Percentiles rank a stretch among this genome's conserved stretches.
Conservation (phyloP, 2,888 invertebrate genomes). For the Drosophila antonietae region DNA sequence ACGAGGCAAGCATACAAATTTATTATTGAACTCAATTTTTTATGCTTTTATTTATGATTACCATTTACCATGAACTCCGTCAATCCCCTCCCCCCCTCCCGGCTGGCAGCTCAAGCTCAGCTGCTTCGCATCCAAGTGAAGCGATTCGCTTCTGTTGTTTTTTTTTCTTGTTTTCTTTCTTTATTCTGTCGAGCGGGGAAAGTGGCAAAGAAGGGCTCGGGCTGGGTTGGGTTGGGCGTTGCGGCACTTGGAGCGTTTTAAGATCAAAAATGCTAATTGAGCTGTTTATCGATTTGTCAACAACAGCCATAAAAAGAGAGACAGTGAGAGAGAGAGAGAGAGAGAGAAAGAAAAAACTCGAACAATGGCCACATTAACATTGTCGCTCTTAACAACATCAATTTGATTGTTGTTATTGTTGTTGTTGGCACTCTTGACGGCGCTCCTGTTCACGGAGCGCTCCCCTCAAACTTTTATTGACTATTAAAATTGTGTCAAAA, state of each 20-base stretch:
- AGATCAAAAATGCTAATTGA: slow-evolving; percentile 78
- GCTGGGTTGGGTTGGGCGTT: slow-evolving; percentile 36
- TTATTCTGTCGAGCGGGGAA: not conserved
- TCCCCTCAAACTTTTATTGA: slow-evolving; percentile 69
- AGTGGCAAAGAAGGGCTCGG: not conserved
- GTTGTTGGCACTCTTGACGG: slow-evolving; percentile 26
- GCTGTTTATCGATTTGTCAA: slow-evolving; percentile 80
- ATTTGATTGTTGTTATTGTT: slow-evolving; percentile 15
- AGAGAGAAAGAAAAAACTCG: slow-evolving; percentile 21
- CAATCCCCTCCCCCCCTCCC: not conserved
- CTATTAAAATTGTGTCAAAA: slow-evolving; percentile 82
- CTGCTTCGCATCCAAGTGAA: not conserved
- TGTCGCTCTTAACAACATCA: slow-evolving; percentile 31
- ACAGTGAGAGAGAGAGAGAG: not conserved
- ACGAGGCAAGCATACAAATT: slow-evolving; percentile 70
- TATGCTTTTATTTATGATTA: slow-evolving; percentile 77
- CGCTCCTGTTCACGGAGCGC: slow-evolving; percentile 48
- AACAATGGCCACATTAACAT: slow-evolving; percentile 68
- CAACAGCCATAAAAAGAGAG: slow-evolving; percentile 50
- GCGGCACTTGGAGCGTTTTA: slow-evolving; percentile 51
- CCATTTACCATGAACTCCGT: slow-evolving; percentile 33
- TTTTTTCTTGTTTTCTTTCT: not conserved
- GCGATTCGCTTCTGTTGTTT: slow-evolving; percentile 4
- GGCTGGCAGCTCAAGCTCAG: too few relatives aligned
- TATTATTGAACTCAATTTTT: slow-evolving; percentile 73